phyloP scores from a whole-genome alignment of 23 tunicate genomes.

The Diplosoma virens region DNA sequence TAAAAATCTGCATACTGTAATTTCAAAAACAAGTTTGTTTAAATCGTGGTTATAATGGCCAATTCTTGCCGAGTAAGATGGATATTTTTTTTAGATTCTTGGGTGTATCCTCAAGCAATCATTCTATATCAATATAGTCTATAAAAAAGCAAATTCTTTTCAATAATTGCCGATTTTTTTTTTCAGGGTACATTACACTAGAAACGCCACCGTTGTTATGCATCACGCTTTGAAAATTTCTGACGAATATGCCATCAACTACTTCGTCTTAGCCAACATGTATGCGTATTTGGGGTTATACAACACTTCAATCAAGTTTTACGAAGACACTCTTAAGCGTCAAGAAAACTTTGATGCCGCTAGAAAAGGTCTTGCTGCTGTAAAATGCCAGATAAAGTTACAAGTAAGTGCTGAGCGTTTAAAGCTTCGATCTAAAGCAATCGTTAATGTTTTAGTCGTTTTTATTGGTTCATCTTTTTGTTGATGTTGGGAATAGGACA shows the following conservation, averaged over 20 bases:
- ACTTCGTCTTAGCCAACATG: constrained; percentile 72
- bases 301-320: constrained; percentile 59
- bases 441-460: not conserved
- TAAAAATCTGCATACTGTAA: too few species aligned
- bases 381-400: constrained; percentile 75
- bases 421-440: not conserved
- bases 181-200: constrained; percentile 73
- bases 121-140: too few species aligned
- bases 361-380: constrained; percentile 61
- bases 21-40: too few species aligned
- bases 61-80: not conserved
- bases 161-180: too few species aligned
- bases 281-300: constrained; percentile 81
- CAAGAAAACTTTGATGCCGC: constrained; percentile 78
- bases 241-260: constrained; percentile 47
- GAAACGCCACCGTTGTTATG: constrained; percentile 85
- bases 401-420: constrained; percentile 41
- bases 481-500: constrained; percentile 34
- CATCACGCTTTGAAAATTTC: constrained; percentile 78
- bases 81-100: too few species aligned
- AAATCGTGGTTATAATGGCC: too few species aligned
- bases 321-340: constrained; percentile 50
- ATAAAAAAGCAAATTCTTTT: too few species aligned
- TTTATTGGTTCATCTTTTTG: not conserved
- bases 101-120: too few species aligned